Percentiles rank a stretch among this genome's conserved stretches.
Evolutionary conservation across 92 coral and sea anemone species (phyloP).

Genomic region (Muricea muricata): DNA sequence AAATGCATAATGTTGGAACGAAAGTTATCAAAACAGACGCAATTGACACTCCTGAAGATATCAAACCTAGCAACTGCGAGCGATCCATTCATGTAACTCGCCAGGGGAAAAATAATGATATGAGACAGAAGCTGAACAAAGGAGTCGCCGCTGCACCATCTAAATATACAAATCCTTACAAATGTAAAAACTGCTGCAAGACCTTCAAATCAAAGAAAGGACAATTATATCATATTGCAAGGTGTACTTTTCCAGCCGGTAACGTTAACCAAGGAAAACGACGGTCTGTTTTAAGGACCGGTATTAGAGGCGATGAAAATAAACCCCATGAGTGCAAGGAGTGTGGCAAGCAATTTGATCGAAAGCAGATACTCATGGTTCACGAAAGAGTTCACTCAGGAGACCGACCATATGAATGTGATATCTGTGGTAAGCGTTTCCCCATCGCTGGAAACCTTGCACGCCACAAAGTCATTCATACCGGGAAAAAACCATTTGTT

Average conservation of each 20-base stretch:
- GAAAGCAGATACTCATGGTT: neutral
- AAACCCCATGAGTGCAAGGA: neutral
- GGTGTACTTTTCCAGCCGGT: neutral
- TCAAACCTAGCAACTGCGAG: neutral
- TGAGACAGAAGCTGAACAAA: neutral
- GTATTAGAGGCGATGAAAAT: neutral
- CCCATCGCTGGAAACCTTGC: conserved; percentile 18
- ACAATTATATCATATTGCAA: neutral
- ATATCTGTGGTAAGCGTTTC: neutral
- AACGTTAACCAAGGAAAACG: neutral
- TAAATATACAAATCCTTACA: neutral
- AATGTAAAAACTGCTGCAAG: neutral
- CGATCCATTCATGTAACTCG: neutral
- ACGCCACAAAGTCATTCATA: conserved; percentile 7
- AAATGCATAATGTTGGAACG: neutral
- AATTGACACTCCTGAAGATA: neutral
- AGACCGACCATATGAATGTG: conserved; percentile 1
- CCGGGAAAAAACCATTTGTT: neutral
- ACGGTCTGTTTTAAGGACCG: neutral
- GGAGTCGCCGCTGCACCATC: neutral
- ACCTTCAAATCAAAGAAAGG: conserved; percentile 17
- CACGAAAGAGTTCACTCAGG: conserved; percentile 16
- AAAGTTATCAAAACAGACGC: neutral
- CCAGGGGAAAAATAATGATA: neutral
- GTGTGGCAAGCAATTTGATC: conserved; percentile 13